Evolutionary conservation across 2,113 vertebrate genomes (phyloP).

Genomic region (Dinomys branickii): DNA sequence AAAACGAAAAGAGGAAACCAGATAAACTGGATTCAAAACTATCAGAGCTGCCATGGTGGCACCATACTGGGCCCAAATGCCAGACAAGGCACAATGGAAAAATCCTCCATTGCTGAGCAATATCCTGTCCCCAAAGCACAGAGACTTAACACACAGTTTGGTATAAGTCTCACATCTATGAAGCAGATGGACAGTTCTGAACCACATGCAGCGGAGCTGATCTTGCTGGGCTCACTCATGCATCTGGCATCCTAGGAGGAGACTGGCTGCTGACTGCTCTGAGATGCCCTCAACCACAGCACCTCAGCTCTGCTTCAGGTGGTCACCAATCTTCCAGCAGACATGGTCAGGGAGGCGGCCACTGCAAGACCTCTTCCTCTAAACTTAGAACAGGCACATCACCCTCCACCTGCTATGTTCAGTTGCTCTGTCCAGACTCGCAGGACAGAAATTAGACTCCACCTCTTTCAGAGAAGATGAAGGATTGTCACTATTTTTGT

Average conservation of each 20-base stretch:
- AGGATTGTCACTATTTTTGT: not conserved
- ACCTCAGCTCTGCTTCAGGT: rapidly evolving
- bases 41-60: not conserved
- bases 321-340: not conserved
- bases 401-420: not conserved
- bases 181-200: not conserved
- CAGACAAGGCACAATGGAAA: not conserved
- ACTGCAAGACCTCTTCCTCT: not conserved
- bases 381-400: no score
- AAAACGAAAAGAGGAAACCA: not conserved
- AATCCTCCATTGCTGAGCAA: not conserved
- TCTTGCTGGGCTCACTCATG: not conserved
- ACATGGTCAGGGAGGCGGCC: not conserved
- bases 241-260: not conserved
- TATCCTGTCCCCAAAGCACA: not conserved
- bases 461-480: not conserved
- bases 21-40: not conserved
- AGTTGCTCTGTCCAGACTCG: not conserved
- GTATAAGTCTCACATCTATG: not conserved
- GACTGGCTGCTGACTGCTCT: not conserved
- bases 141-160: not conserved
- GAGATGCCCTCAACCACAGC: no score
- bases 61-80: not conserved
- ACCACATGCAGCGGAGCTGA: not conserved
- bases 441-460: not conserved